These are phyloP conservation scores for Cheiracanthium punctorium DNA, from an alignment of 2,888 invertebrate species.

Conservation along the genomic window DNA sequence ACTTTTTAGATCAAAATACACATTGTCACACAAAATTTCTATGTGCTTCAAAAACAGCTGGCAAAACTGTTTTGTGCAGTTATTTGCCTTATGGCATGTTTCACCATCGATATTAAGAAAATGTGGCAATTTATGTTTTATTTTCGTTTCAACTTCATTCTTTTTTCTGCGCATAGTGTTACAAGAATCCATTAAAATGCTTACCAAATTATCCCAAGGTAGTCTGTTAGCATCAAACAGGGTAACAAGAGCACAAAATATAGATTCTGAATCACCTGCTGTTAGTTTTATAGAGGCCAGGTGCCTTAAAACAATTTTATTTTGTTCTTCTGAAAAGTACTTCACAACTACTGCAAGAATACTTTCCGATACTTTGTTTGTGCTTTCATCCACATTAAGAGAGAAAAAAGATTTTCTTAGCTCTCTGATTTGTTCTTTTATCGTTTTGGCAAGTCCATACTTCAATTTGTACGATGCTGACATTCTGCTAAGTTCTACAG, in stretches of 20 bases:
- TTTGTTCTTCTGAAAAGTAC: background rate
- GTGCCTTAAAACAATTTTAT: background rate
- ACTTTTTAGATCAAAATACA: background rate
- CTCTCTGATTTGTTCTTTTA: background rate
- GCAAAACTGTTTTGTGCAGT: background rate
- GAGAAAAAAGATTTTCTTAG: background rate
- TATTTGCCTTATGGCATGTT: background rate
- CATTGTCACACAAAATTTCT: background rate
- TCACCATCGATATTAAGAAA: background rate
- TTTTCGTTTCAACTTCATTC: background rate
- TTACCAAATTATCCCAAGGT: background rate
- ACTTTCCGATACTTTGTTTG: background rate
- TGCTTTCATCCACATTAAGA: background rate
- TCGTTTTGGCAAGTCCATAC: background rate
- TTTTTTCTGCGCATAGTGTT: background rate
- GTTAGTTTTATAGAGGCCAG: background rate
- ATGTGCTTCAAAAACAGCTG: background rate
- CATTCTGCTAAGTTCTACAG: background rate
- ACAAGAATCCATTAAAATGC: background rate
- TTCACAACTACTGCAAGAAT: background rate
- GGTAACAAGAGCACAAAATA: background rate
- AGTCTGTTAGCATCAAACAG: background rate
- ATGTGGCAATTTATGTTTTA: background rate
- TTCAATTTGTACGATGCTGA: background rate
- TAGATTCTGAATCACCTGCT: background rate